Evolutionary conservation across 2,113 vertebrate genomes (phyloP).

Genomic region (Silurus meridionalis): DNA sequence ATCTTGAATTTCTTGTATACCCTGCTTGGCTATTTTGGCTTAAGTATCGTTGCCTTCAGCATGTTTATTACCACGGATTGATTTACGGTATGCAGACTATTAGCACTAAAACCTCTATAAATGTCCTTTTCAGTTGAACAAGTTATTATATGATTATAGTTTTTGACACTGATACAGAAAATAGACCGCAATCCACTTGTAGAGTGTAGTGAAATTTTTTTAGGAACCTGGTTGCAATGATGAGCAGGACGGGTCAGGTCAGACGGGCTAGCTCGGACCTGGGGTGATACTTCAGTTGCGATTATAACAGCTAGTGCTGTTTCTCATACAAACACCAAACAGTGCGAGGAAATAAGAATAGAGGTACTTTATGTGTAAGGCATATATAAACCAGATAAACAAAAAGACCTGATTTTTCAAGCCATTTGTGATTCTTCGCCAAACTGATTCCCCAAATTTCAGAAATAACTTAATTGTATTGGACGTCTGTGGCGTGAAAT

Average conservation of each 20-base stretch:
- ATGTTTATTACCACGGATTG: not conserved
- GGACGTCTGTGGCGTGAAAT: too few species aligned
- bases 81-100: not conserved
- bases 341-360: not conserved
- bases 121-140: too few species aligned
- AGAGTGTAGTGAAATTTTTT: not conserved
- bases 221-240: not conserved
- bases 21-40: not conserved
- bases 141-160: too few species aligned
- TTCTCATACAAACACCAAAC: not conserved
- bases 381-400: too few species aligned
- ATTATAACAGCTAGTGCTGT: not conserved
- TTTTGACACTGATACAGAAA: not conserved
- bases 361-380: too few species aligned
- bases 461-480: too few species aligned
- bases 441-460: too few species aligned
- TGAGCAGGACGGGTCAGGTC: not conserved
- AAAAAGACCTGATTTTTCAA: too few species aligned
- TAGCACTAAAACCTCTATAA: not conserved
- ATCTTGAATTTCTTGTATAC: not conserved
- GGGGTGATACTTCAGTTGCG: not conserved
- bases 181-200: not conserved
- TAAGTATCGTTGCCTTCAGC: not conserved
- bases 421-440: too few species aligned
- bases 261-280: not conserved